Conservation (phyloP, 2,797 vertebrate genomes). For the Urophycis tenuis region DNA sequence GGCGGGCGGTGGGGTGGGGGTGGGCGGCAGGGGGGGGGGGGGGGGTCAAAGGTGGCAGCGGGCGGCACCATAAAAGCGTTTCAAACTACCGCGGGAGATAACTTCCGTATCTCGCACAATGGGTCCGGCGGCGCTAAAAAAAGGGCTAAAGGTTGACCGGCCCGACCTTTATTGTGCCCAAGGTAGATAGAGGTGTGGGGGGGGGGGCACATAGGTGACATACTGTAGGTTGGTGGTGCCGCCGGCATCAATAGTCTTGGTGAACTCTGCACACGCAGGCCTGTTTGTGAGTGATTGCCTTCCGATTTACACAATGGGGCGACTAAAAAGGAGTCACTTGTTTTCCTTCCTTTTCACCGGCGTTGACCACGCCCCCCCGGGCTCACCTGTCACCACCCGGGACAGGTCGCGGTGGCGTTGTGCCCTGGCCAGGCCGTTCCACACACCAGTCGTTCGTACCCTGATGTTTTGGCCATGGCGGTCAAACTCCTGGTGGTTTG, state of each 20-base stretch:
- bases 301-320: background rate
- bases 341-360: background rate
- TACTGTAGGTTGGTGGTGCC: background rate
- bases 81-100: slow-evolving; percentile 41
- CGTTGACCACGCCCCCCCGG: background rate
- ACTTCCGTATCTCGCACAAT: slow-evolving; percentile 34
- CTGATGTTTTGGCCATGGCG: no score
- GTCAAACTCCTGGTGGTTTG: background rate
- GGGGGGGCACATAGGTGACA: background rate
- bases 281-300: background rate
- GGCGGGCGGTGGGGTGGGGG: background rate
- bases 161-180: slow-evolving; percentile 44
- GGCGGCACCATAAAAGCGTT: slow-evolving; percentile 41
- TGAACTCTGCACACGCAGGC: background rate
- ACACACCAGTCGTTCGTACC: no score
- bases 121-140: slow-evolving; percentile 28
- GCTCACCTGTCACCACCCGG: background rate
- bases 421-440: no score
- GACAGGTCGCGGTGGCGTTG: no score
- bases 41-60: slow-evolving; percentile 44
- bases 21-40: background rate
- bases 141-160: slow-evolving; percentile 60
- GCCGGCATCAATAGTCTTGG: background rate
- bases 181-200: background rate
- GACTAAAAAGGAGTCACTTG: background rate